Percentiles rank a stretch among this genome's conserved stretches.
These are phyloP conservation scores for Onychostruthus taczanowskii DNA, from an alignment of 2,113 vertebrate genomes.

Conservation along the genomic window DNA sequence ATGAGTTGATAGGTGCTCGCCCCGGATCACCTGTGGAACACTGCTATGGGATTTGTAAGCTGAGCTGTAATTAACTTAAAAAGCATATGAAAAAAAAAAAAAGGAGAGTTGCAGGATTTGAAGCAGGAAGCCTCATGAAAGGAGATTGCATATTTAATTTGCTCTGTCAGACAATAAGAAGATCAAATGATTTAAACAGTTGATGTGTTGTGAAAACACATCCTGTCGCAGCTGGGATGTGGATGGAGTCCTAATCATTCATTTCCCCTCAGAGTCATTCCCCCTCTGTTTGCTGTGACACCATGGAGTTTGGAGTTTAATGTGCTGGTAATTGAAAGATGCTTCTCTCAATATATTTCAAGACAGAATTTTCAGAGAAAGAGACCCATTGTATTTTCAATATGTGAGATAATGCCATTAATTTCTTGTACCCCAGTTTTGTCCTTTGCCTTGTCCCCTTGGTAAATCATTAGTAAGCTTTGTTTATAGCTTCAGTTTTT, in stretches of 20 bases:
- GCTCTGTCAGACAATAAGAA: slow-evolving; percentile 12
- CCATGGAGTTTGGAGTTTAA: neutral
- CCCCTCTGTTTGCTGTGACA: neutral
- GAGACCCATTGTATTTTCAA: neutral
- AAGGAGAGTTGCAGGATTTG: neutral
- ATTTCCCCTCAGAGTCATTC: neutral
- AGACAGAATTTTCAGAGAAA: neutral
- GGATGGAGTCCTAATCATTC: neutral
- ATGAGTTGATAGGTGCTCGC: neutral
- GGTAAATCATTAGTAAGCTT: neutral
- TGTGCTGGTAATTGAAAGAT: neutral
- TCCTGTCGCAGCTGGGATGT: slow-evolving; percentile 14
- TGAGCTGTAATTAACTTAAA: slow-evolving; percentile 15
- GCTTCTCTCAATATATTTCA: neutral
- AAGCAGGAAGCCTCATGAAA: neutral
- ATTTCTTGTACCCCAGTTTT: neutral
- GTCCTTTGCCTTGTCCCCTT: neutral
- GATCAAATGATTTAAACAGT: slow-evolving; percentile 33
- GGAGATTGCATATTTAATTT: slow-evolving; percentile 23
- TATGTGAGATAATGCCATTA: neutral
- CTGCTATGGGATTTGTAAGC: neutral
- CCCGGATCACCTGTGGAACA: neutral
- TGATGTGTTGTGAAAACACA: slow-evolving; percentile 29
- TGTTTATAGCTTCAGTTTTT: neutral
- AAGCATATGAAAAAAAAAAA: neutral